Conservation (phyloP, 1,140 invertebrate genomes). For the Magallana angulata region DNA sequence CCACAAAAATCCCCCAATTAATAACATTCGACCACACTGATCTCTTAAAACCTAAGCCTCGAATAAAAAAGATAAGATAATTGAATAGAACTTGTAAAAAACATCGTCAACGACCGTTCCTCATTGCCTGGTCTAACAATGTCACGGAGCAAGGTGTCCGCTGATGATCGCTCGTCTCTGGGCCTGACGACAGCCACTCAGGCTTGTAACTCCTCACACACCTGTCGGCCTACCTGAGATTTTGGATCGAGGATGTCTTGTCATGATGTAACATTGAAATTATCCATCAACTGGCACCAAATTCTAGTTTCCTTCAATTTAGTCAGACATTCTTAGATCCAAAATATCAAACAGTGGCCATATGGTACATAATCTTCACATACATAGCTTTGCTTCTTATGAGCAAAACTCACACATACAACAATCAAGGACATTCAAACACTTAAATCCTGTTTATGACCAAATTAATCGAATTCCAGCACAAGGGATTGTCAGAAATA, state of each 20-base stretch:
- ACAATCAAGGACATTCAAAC: background rate
- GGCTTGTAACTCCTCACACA: background rate
- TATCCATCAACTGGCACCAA: background rate
- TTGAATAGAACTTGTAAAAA: background rate
- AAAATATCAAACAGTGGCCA: background rate
- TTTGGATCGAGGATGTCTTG: conserved; percentile 8
- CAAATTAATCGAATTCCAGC: background rate
- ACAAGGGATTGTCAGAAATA: background rate
- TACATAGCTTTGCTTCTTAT: background rate
- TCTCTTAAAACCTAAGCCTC: too few relatives aligned
- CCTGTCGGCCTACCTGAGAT: background rate
- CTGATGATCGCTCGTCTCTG: background rate
- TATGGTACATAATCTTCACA: conserved; percentile 1
- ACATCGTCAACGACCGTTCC: background rate
- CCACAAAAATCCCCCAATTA: too few relatives aligned
- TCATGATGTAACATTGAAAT: background rate
- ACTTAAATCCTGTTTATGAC: background rate
- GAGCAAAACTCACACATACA: background rate
- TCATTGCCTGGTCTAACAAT: background rate
- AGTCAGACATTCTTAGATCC: background rate
- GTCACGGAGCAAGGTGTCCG: background rate
- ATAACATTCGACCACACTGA: too few relatives aligned
- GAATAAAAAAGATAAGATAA: background rate
- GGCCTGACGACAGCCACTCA: conserved; percentile 1
- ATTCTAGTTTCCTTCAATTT: background rate